These are phyloP conservation scores for Noctua fimbriata DNA, from an alignment of 2,888 invertebrate species.

Conservation along the genomic window DNA sequence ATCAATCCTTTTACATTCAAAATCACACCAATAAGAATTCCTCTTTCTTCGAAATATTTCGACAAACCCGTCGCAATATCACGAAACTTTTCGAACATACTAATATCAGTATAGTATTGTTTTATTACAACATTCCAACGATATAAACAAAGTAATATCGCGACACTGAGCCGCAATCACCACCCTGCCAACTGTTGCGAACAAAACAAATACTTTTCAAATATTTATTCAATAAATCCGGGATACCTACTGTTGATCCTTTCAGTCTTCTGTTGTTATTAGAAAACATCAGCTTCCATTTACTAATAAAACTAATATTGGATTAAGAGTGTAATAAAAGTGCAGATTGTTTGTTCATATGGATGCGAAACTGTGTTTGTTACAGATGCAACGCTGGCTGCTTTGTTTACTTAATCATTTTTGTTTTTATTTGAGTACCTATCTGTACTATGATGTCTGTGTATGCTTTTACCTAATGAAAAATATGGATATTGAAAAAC, in stretches of 20 bases:
- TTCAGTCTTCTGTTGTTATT: conserved; percentile 9
- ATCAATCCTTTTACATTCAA: background rate
- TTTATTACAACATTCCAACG: conserved; percentile 41
- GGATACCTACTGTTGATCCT: conserved; percentile 18
- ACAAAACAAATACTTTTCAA: conserved; percentile 32
- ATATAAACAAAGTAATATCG: conserved; percentile 49
- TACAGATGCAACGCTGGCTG: background rate
- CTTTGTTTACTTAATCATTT: background rate
- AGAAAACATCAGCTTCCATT: conserved; percentile 30
- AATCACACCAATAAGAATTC: conserved; percentile 4
- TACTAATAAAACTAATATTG: conserved; percentile 40
- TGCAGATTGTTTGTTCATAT: conserved; percentile 34
- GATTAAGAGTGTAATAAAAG: conserved; percentile 22
- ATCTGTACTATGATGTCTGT: background rate
- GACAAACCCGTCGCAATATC: conserved; percentile 13
- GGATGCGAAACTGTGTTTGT: conserved; percentile 2
- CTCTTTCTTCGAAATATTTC: background rate
- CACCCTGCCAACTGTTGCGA: background rate
- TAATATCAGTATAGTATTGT: conserved; percentile 8
- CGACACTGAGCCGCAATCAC: conserved; percentile 31
- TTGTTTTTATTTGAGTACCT: background rate
- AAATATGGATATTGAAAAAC: background rate
- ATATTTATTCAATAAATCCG: conserved; percentile 51
- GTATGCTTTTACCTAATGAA: background rate
- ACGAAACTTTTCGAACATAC: background rate